These are phyloP conservation scores for Philopotamus ludificatus DNA, from an alignment of 1,140 invertebrate genomes.

Conservation along the genomic window DNA sequence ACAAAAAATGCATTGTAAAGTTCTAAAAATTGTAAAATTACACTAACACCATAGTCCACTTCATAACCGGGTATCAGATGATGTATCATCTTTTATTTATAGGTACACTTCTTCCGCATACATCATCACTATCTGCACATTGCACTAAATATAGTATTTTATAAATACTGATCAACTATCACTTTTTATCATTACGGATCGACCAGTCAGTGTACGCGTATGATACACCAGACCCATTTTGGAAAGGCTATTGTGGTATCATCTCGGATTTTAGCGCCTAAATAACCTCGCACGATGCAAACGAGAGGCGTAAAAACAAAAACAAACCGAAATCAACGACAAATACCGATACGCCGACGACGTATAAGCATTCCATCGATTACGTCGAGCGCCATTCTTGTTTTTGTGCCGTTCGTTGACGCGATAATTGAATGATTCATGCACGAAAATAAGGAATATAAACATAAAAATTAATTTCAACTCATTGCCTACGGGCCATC, in stretches of 20 bases:
- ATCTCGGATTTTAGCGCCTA: not conserved
- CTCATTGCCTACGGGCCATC: too few relatives aligned
- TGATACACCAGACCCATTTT: not conserved
- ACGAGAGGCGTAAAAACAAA: not conserved
- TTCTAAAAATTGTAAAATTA: constrained; percentile 26
- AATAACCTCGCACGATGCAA: not conserved
- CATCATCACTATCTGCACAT: constrained; percentile 7
- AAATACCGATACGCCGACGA: too few relatives aligned
- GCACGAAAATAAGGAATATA: too few relatives aligned
- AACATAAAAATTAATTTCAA: too few relatives aligned
- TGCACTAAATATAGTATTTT: constrained; percentile 29
- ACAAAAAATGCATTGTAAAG: constrained; percentile 27
- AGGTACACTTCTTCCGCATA: not conserved
- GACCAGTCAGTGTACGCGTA: not conserved
- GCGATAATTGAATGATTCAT: not conserved
- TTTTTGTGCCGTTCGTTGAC: not conserved
- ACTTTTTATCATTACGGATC: constrained; percentile 2
- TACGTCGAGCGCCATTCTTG: not conserved
- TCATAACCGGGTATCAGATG: not conserved
- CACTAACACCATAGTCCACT: constrained; percentile 18
- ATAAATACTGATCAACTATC: constrained; percentile 28
- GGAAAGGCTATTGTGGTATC: constrained; percentile 12
- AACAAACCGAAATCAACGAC: too few relatives aligned
- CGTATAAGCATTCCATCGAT: not conserved
- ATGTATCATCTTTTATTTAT: not conserved